A percentile compares a stretch with the other conserved stretches of the same genome.
Conservation (phyloP, 2,113 vertebrate genomes). For the Colistium nudipinnis region DNA sequence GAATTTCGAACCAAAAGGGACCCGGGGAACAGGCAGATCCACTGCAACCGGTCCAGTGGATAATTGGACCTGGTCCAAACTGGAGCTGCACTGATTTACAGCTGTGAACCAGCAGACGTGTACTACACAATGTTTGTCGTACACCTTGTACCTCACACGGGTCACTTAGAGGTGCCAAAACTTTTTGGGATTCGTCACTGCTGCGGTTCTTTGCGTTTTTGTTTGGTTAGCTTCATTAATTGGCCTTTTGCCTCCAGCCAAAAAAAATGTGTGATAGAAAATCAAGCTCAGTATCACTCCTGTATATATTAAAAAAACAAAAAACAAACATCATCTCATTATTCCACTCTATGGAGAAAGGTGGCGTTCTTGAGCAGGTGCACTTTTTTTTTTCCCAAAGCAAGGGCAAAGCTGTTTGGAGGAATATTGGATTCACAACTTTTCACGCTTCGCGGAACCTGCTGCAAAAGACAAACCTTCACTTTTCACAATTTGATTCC, state of each 20-base stretch:
- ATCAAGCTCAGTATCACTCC: slow-evolving; percentile 15
- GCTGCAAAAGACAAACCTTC: slow-evolving; percentile 22
- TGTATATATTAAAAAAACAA: slow-evolving; percentile 4
- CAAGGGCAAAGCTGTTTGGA: slow-evolving; percentile 20
- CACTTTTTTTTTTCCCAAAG: slow-evolving; percentile 36
- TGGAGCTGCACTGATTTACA: too few species aligned
- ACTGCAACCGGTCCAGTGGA: not conserved
- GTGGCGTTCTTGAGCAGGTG: not conserved
- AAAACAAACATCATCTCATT: slow-evolving; percentile 10
- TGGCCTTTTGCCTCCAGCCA: too few species aligned
- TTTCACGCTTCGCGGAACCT: slow-evolving; percentile 23
- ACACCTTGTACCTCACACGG: too few species aligned
- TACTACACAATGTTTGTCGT: too few species aligned
- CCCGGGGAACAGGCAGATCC: not conserved
- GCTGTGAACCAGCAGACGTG: too few species aligned
- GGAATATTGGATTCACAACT: slow-evolving; percentile 29
- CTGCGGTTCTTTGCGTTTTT: too few species aligned
- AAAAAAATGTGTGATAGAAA: not conserved
- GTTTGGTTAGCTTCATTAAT: too few species aligned
- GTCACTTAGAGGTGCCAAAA: too few species aligned
- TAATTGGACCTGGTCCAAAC: not conserved
- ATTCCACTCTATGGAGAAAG: slow-evolving; percentile 26
- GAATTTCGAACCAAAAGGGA: not conserved
- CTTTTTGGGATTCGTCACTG: too few species aligned
- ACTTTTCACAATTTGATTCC: too few species aligned